Percentiles rank a stretch among this genome's conserved stretches.
phyloP scores from a whole-genome alignment of 2,888 invertebrate species.

The Agrochola lychnidis region DNA sequence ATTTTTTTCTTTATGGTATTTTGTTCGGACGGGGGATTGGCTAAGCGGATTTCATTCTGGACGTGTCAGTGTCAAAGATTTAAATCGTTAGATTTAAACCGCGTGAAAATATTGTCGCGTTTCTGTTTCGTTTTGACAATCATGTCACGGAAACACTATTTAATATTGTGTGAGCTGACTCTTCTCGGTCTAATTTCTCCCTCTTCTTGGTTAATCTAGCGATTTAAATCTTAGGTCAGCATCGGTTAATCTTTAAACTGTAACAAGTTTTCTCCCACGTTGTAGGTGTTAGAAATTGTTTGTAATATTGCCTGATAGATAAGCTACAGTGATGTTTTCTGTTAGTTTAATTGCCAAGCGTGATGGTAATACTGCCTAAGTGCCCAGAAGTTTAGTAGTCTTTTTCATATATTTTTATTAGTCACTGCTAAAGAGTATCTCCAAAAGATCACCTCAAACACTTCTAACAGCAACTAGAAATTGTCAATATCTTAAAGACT shows the following conservation, averaged over 20 bases:
- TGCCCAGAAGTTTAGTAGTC: background rate
- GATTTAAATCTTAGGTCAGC: conserved; percentile 3
- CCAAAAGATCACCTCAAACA: background rate
- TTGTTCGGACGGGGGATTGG: conserved; percentile 16
- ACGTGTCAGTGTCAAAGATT: background rate
- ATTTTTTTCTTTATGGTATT: conserved; percentile 23
- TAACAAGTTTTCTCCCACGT: conserved; percentile 33
- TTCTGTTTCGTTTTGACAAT: background rate
- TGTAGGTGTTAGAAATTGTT: background rate
- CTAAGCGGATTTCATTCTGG: conserved; percentile 36
- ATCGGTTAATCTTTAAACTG: conserved; percentile 32
- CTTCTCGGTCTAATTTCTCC: no score
- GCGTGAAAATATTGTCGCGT: background rate
- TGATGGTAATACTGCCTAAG: background rate
- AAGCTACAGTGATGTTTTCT: background rate
- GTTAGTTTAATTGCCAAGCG: background rate
- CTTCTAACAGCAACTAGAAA: no score
- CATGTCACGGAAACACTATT: background rate
- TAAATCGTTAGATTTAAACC: background rate
- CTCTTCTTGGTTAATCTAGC: no score
- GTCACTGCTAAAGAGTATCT: background rate
- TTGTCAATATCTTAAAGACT: no score
- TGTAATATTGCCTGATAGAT: background rate
- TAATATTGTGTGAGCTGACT: background rate
- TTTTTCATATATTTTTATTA: background rate